Conservation (phyloP, 2,888 invertebrate genomes). For the Syrista parreyssii region DNA sequence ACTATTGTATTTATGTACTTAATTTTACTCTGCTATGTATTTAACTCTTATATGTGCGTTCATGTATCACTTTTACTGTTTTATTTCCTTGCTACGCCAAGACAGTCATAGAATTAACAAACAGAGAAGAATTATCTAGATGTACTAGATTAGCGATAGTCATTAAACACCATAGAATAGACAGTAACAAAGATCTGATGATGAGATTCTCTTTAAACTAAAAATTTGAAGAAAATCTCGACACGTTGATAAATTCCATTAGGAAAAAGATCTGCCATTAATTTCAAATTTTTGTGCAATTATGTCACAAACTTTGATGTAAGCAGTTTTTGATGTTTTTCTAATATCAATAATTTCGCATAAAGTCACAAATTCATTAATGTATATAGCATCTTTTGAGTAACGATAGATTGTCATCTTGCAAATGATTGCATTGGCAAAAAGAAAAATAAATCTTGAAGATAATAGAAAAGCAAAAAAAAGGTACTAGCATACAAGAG, state of each 20-base stretch:
- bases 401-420: background rate
- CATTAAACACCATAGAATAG: constrained; percentile 39
- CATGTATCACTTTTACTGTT: constrained; percentile 47
- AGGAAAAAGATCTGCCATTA: too few relatives aligned
- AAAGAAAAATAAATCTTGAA: background rate
- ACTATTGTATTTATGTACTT: constrained; percentile 57
- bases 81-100: constrained; percentile 41
- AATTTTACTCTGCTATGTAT: constrained; percentile 57
- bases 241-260: background rate
- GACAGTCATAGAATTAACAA: constrained; percentile 42
- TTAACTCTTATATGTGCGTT: constrained; percentile 61
- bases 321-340: background rate
- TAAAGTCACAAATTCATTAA: background rate
- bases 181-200: constrained; percentile 21
- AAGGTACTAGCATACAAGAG: background rate
- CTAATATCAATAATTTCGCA: background rate
- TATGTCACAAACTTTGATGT: background rate
- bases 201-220: constrained; percentile 28
- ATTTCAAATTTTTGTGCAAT: background rate
- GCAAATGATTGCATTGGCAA: background rate
- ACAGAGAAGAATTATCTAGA: constrained; percentile 44
- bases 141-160: constrained; percentile 50
- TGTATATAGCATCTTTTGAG: background rate
- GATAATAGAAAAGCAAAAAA: background rate
- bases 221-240: background rate